Percentiles rank a stretch among this genome's conserved stretches.
Conservation (phyloP, 2,113 vertebrate species). For the Sylvilagus bachmani region DNA sequence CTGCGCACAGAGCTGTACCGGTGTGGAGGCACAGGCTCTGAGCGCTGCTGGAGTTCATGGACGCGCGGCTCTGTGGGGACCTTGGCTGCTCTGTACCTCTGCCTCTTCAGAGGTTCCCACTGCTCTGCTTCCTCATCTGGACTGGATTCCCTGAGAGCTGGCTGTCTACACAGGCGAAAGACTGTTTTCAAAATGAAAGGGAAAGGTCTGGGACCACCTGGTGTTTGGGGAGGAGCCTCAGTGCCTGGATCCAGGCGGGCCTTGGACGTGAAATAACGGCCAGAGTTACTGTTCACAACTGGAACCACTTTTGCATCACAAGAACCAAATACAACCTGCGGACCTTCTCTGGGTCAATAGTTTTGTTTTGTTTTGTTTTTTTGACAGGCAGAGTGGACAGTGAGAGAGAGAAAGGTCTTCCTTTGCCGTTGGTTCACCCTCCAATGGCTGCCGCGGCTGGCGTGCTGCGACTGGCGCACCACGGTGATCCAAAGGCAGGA, state of each 20-base stretch:
- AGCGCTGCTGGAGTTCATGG: neutral
- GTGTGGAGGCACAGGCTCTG: neutral
- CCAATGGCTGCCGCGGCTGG: too few species aligned
- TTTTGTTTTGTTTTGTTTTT: too few species aligned
- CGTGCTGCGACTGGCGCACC: too few species aligned
- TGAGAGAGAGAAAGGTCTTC: too few species aligned
- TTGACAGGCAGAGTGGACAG: too few species aligned
- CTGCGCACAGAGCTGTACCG: neutral
- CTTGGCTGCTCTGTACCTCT: neutral
- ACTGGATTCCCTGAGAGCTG: neutral
- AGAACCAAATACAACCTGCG: neutral
- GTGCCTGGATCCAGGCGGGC: neutral
- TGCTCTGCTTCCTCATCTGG: neutral
- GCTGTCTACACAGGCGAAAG: neutral
- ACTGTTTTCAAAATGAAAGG: neutral
- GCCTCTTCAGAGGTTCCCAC: neutral
- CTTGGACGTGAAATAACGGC: neutral
- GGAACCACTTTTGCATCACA: neutral
- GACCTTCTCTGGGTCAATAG: neutral
- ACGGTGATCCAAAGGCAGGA: too few species aligned
- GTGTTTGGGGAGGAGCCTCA: rapidly evolving
- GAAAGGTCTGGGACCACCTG: neutral
- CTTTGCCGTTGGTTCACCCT: too few species aligned
- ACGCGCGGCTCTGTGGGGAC: neutral
- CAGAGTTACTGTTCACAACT: too few species aligned